A percentile compares a stretch with the other conserved stretches of the same genome.
These are phyloP conservation scores for Ceratina calcarata DNA, from an alignment of 1,140 invertebrate species.

Conservation along the genomic window DNA sequence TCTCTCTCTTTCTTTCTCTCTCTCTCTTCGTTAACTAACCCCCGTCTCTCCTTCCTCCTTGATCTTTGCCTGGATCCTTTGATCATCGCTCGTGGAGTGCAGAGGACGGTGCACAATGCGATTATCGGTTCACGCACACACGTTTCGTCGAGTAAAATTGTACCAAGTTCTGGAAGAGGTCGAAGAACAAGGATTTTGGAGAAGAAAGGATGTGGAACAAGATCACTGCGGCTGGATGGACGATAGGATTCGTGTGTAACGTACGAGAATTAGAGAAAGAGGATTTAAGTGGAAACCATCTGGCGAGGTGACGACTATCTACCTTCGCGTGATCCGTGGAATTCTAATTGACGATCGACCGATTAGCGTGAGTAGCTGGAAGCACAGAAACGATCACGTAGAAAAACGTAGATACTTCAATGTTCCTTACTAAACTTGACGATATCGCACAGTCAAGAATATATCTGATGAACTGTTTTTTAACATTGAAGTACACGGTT, in stretches of 20 bases:
- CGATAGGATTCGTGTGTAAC: background rate
- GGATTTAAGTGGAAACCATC: slow-evolving; percentile 10
- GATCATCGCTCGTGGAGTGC: slow-evolving; percentile 4
- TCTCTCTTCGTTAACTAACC: background rate
- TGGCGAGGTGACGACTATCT: background rate
- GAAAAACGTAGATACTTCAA: background rate
- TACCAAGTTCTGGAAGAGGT: no score
- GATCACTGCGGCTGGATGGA: background rate
- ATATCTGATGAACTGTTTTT: no score
- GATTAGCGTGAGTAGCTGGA: slow-evolving; percentile 46
- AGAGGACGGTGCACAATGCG: no score
- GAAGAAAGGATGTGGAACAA: background rate
- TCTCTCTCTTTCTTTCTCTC: background rate
- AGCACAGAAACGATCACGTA: slow-evolving; percentile 4
- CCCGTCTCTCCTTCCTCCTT: background rate
- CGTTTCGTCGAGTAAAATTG: background rate
- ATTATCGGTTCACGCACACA: no score
- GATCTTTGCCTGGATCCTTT: slow-evolving; percentile 6
- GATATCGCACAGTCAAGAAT: background rate
- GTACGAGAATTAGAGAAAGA: background rate
- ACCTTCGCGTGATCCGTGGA: background rate
- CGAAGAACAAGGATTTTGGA: background rate
- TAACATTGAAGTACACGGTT: background rate
- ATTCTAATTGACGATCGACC: background rate
- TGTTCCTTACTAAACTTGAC: no score